Evolutionary conservation across 2,888 invertebrate genomes (phyloP), one percentile per base, ranked within the genome.

Genomic region (Dioctria linearis): DNA sequence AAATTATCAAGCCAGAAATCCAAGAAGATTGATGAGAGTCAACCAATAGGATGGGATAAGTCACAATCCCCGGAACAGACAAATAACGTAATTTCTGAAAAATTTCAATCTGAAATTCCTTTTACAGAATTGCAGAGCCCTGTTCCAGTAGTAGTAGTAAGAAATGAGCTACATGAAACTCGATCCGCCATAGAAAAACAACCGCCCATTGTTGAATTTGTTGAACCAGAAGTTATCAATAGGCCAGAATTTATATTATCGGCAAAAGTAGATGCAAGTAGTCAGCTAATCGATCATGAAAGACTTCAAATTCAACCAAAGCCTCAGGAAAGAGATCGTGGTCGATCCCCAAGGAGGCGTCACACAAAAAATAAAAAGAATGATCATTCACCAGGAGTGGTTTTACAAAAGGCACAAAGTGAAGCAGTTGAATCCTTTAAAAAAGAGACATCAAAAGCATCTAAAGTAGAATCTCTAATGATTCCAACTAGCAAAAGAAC

Each of bases 301-400:
- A 63, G 40, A 5, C 63, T 63, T 9, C 63, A 63, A 9, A 37
- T 40, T 39, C 37, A 63, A 40, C 11, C 25, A 37, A 25, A 40
- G 3, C 39, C 5, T 63, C 37, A 65, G 39, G 5, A 1, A 54
- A 42, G 46, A 75, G 85, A 85, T 46, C 86, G 87, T 25, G 86
- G 85, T 42, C 86, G 88, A 69, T 88, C 87, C 4, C 87, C 87
- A 1, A 84, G 87, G 25, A 85, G 87, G 9, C 84, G 84, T 0
- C 81, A 75, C 3, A 39, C 43, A 6, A 59, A 82, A 39, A 0
- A 5, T 37, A 40, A 49, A 59, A 76, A 25, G 42, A n/a, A 43
- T 54, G 59, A 67, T 59, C 57, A 65, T 63, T 9, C 61, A 6
- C 6, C 75, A 59, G 83, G 84, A 57, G 87, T 87, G 0, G 82